Evolutionary conservation across 2,113 vertebrate genomes (phyloP).

Genomic region (Lophotis ruficrista): DNA sequence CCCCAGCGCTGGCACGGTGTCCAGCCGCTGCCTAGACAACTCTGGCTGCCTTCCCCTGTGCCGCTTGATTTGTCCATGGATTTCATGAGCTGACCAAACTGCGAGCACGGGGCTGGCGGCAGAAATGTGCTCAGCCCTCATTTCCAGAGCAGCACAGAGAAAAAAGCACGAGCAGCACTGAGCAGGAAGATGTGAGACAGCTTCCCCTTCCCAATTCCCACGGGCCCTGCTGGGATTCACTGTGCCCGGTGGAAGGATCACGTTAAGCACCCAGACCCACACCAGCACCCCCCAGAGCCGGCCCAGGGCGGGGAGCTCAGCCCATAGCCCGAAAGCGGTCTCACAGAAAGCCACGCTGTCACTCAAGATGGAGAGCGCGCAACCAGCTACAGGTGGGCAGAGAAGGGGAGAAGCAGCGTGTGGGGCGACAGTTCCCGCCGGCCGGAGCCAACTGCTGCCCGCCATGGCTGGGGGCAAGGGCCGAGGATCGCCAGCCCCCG

Average conservation of each 20-base stretch:
- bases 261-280: neutral
- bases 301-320: too few relatives aligned
- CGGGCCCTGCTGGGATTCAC: neutral
- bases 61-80: neutral
- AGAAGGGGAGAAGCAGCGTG: neutral
- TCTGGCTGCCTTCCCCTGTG: neutral
- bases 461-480: neutral
- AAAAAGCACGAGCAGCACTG: fast-evolving
- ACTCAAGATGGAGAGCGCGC: too few relatives aligned
- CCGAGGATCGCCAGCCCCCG: neutral
- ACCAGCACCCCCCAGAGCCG: neutral
- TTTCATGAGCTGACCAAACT: too few relatives aligned
- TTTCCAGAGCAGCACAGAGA: neutral
- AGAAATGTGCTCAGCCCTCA: neutral
- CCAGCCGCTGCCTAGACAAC: neutral
- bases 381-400: neutral
- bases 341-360: neutral
- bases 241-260: fast-evolving
- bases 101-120: too few relatives aligned
- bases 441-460: neutral
- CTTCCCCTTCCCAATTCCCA: neutral
- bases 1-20: neutral
- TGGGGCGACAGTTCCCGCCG: neutral
- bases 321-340: neutral
- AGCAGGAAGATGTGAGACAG: neutral